These are phyloP conservation scores for Phocides pigmalion DNA, from an alignment of 1,140 invertebrate species.

Conservation along the genomic window DNA sequence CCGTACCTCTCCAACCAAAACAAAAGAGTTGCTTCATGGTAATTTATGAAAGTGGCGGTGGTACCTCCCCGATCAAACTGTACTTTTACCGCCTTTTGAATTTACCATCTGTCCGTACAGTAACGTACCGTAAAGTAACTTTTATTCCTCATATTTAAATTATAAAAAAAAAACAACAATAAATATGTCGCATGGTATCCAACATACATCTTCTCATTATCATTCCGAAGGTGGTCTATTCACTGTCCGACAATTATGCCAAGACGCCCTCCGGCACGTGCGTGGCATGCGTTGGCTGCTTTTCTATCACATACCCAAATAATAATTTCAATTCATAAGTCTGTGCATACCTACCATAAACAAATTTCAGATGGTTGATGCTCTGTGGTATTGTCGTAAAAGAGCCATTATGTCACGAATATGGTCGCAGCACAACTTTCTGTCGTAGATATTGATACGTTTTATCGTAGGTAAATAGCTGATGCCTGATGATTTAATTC, in stretches of 20 bases:
- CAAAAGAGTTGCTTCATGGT: too few relatives aligned
- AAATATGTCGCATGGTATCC: background rate
- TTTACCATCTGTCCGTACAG: too few relatives aligned
- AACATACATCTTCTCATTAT: slow-evolving; percentile 22
- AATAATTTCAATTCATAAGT: slow-evolving; percentile 30
- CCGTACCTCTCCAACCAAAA: too few relatives aligned
- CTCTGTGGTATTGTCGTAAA: slow-evolving; percentile 8
- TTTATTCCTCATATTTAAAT: background rate
- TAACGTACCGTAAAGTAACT: too few relatives aligned
- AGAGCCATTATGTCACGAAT: too few relatives aligned
- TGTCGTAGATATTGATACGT: background rate
- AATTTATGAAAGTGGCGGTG: too few relatives aligned
- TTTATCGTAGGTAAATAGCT: too few relatives aligned
- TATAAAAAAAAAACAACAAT: slow-evolving; percentile 8
- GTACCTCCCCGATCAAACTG: too few relatives aligned
- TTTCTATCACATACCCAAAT: slow-evolving; percentile 28
- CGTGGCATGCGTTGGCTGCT: slow-evolving; percentile 17
- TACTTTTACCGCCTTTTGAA: too few relatives aligned
- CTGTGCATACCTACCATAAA: slow-evolving; percentile 17
- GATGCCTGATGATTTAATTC: too few relatives aligned
- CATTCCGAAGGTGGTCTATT: slow-evolving; percentile 28
- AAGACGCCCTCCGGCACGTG: slow-evolving; percentile 31
- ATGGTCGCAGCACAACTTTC: background rate
- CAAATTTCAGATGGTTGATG: slow-evolving; percentile 16
- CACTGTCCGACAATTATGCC: slow-evolving; percentile 39